Percentiles rank a stretch among this genome's conserved stretches.
Conservation (phyloP, 2,113 vertebrate species). For the Chionodraco myersi region DNA sequence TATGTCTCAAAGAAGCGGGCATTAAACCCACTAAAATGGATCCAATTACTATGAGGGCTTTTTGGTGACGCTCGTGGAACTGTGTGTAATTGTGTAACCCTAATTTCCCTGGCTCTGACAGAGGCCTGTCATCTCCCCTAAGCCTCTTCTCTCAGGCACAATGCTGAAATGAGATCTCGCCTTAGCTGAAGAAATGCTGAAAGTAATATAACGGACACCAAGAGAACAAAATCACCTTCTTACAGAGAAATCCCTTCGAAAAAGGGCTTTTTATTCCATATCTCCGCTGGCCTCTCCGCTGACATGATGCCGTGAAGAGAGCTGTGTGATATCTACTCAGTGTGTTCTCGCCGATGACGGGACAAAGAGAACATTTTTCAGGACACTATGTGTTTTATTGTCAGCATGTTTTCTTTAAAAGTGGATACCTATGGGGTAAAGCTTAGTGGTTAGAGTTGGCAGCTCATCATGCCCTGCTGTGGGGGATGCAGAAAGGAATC, state of each 20-base stretch:
- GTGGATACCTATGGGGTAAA: constrained; percentile 1
- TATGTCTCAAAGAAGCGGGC: constrained; percentile 66
- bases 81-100: constrained; percentile 81
- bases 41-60: constrained; percentile 77
- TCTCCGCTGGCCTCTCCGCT: constrained; percentile 55
- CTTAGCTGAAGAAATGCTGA: constrained; percentile 71
- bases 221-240: constrained; percentile 72
- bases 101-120: constrained; percentile 80
- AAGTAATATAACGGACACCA: constrained; percentile 71
- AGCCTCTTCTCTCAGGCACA: constrained; percentile 74
- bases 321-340: constrained; percentile 49
- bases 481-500: too few species aligned
- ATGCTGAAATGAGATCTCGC: constrained; percentile 77
- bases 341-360: constrained; percentile 32
- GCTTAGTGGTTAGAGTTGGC: neutral
- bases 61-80: constrained; percentile 70
- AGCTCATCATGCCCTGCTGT: neutral
- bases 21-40: constrained; percentile 79
- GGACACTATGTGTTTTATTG: constrained; percentile 22
- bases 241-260: constrained; percentile 61
- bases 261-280: constrained; percentile 61
- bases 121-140: constrained; percentile 76
- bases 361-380: constrained; percentile 27
- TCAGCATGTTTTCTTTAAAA: constrained; percentile 1
- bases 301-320: constrained; percentile 58